Evolutionary conservation across 2,888 invertebrate genomes (phyloP), one percentile per base, ranked within the genome.

Genomic region (Dinocampus coccinellae): DNA sequence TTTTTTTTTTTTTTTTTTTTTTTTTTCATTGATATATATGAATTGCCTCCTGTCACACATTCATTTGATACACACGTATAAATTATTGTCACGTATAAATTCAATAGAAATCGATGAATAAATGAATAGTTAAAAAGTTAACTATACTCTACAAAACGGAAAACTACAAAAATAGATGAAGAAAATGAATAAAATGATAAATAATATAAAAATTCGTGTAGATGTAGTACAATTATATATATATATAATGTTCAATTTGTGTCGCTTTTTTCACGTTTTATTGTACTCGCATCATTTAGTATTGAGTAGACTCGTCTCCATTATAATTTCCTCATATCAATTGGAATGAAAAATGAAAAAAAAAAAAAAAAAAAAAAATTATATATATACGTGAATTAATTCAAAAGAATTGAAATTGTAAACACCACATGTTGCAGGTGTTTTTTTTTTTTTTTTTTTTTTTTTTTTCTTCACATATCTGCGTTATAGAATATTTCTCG

Each of bases 251-350:
- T 16, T 16, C 39, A 52, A 67, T 66, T 67, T 55, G 61, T 66
- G 39, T 55, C 72, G 42, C 42, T 67, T 33, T 52, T 57, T 65
- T 58, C 9, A 70, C 20, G 47, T 47, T 65, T 76, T 60, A 82
- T 83, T 83, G 83, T 83, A 72, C 77, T 70, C 73, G 78, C 81
- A 83, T 83, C 83, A 83, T 75, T 39, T 70, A 63, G 68, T 72
- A 79, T 80, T 79, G 65, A 67, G 36, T 53, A 67, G 42, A 47
- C 36, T 70, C 7, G 7, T 68, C 55, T 55, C 29, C 16, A 63
- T 63, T 63, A 39, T 66, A 58, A n/a, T n/a, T 29, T 58, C 29
- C 11, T 10, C n/a, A 39, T 55, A 66, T 55, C 57, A 26, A 7
- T 16, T 34, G 39, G 39, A 42, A 9, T 39, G 61, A 13, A 63